A percentile compares a stretch with the other conserved stretches of the same genome.
Evolutionary conservation across 2,113 vertebrate species (phyloP).

Genomic region (Entomyzon cyanotis): DNA sequence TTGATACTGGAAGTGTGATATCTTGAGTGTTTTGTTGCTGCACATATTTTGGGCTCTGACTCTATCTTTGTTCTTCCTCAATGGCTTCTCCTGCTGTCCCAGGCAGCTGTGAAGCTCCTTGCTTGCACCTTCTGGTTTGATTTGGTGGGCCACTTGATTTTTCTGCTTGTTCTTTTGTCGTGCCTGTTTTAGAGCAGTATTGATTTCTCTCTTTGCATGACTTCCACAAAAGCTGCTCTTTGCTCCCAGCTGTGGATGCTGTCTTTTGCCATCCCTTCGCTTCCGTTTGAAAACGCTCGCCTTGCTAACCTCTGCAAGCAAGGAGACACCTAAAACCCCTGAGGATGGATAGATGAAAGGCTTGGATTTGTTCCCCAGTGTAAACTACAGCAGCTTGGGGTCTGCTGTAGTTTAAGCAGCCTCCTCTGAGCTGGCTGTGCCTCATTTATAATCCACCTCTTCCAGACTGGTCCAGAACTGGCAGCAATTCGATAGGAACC

Average conservation of each 20-base stretch:
- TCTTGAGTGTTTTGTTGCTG: not conserved
- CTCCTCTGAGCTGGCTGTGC: not conserved
- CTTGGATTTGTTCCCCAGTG: not conserved
- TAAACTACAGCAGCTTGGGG: not conserved
- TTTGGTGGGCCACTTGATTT: not conserved
- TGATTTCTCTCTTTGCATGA: constrained; percentile 32
- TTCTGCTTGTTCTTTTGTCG: not conserved
- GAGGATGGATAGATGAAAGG: not conserved
- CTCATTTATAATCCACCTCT: not conserved
- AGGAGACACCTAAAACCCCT: not conserved
- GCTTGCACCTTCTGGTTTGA: not conserved
- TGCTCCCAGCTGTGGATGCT: constrained; percentile 9
- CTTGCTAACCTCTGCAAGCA: constrained; percentile 7
- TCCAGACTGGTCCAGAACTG: not conserved
- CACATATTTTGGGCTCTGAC: not conserved
- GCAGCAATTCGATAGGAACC: not conserved
- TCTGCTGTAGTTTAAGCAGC: not conserved
- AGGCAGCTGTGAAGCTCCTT: not conserved
- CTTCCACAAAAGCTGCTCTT: constrained; percentile 58
- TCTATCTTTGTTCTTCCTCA: not conserved
- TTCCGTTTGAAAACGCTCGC: not conserved
- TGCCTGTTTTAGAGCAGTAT: constrained; percentile 19
- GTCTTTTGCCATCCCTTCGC: not conserved
- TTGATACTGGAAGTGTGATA: not conserved
- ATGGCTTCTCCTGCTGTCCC: not conserved